Base-by-base conservation (phyloP, 2,888 invertebrate species). In the Coremacera marginata region DNA sequence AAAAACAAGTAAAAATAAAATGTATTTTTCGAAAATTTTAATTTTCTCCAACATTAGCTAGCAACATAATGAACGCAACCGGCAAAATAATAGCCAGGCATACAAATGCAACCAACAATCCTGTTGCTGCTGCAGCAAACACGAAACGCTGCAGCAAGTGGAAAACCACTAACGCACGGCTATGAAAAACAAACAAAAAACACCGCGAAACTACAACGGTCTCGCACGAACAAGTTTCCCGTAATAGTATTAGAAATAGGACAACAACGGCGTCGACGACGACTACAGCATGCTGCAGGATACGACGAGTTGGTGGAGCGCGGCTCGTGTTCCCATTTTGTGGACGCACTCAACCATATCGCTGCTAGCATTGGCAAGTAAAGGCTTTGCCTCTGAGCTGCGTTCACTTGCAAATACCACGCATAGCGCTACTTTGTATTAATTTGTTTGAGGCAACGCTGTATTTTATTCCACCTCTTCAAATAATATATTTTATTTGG, bases 41-140 rank as follows among this genome's bases (percentile, higher is more conserved):
- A 85, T 85, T 85, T 85, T 86, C 86, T 85, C 82, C 85, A 86
- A 85, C 85, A 85, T 85, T 85, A 86, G 86, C 83, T 82, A 80
- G 68, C 51, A 68, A 51, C 68, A 51, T 16, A 51, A 68, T 49
- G 68, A 49, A 68, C 22, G 62, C 25, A 2, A 19, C 25, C 37
- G 44, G 68, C 68, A n/a, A 25, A 49, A 22, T 3, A 60, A 22
- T 25, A n/a, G 31, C 44, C 19, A 51, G 27, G 62, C 25, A 60
- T 16, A 60, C 14, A 51, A 9, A 2, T 22, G 27, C 22, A 49
- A 70, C 16, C 70, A 49, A 67, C 19, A 34, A 67, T 60, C 14
- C 25, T 60, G 14, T 60, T 60, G 60, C 11, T 60, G 60, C 68
- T n/a, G 51, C 68, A 14, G 68, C 25, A 34, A 34, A 14, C 31